phyloP scores from a whole-genome alignment of 2,888 invertebrate genomes.

The Tiliacea aurago region DNA sequence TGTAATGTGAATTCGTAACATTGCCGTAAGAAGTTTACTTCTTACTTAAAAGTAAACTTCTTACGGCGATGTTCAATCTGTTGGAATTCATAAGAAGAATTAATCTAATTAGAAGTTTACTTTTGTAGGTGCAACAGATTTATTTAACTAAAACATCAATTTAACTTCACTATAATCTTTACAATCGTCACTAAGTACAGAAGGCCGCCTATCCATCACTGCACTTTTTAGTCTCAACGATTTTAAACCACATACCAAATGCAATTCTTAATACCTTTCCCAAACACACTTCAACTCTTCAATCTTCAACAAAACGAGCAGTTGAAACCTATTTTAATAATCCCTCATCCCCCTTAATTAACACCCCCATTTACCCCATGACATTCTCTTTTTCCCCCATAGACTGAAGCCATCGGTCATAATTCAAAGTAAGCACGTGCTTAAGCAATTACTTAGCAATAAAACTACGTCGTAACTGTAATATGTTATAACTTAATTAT shows the following conservation, averaged over 20 bases:
- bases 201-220: conserved; percentile 21
- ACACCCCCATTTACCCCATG: neutral
- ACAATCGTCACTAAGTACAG: neutral
- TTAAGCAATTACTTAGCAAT: conserved; percentile 59
- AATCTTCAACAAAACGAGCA: conserved; percentile 49
- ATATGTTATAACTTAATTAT: conserved; percentile 55
- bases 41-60: too few relatives aligned
- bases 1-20: neutral
- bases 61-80: too few relatives aligned
- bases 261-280: conserved; percentile 23
- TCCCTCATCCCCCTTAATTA: conserved; percentile 24
- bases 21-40: neutral
- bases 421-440: conserved; percentile 53
- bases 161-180: neutral
- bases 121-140: neutral
- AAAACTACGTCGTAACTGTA: conserved; percentile 48
- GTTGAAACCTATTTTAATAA: conserved; percentile 42
- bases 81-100: too few relatives aligned
- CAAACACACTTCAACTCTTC: conserved; percentile 26
- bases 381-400: conserved; percentile 6
- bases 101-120: neutral
- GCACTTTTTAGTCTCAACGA: conserved; percentile 5
- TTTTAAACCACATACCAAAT: conserved; percentile 13
- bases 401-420: conserved; percentile 50
- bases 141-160: neutral